Evolutionary conservation across 2,113 vertebrate genomes (phyloP), one percentile per base, ranked within the genome.

Genomic region (Myiopsitta monachus): DNA sequence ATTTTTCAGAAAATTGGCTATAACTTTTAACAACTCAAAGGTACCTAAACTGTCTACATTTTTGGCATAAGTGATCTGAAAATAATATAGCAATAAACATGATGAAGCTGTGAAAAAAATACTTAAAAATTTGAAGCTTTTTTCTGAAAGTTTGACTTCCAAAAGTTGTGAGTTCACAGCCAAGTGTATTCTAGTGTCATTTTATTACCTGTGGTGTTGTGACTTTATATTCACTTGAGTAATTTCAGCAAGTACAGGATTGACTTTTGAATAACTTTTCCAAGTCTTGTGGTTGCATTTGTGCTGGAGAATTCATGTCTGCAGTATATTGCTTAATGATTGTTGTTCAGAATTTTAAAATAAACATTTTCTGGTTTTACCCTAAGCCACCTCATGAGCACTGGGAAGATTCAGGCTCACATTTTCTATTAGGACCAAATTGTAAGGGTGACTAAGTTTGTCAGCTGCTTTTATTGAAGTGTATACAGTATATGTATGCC

Each of bases 1-100:
- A 98, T 98, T 98, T 98, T 98, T 98, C 98, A 98, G 98, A 97
- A 98, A 98, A 98, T 98, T 98, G 97, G 97, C 98, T 98, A 98
- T 98, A 98, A 98, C 98, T 98, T 98, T 98, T 98, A 98, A 98
- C 98, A 98, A 98, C 98, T 98, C 97, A 97, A 98, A 98, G 98
- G 97, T 98, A 98, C 98, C 98, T 98, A 98, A 98, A 98, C 97
- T 98, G 97, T 98, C 97, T 98, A 92, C 93, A 96, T 97, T 98
- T 98, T 98, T 98, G 98, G 98, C 98, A 39, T 97, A 97, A 98
- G 97, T 93, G 96, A 97, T 98, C 97, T 97, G 97, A 98, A 98
- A 98, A 98, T 98, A 97, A 98, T 97, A 97, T 97, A 98, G 96
- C 96, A 97, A 97, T 98, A 98, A 98, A 98, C 97, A 97, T 97